Evolutionary conservation across 37 sponge, comb jelly and placozoan species (phyloP), one percentile per base, ranked within the genome.

Genomic region (Petrosia ficiformis): DNA sequence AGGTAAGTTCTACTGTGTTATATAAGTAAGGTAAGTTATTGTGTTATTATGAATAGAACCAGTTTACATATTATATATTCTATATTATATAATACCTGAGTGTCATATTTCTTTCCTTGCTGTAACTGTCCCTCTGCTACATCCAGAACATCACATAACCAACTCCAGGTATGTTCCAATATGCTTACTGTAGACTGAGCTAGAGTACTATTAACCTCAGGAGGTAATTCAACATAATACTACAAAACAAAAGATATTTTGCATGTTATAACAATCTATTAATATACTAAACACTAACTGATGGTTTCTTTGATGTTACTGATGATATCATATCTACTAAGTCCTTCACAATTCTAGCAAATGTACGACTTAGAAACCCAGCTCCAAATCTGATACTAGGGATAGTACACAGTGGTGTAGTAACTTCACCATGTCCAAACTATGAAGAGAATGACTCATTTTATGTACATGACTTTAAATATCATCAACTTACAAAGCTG

Each of bases 331-430:
- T n/a, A n/a, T n/a, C n/a, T 8, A 87, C 84, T 38, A 86, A 44
- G 36, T 92, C 93, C 71, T 94, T 94, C 22, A 94, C 67, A 26
- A 94, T 39, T 0, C 95, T 84, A 44, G 88, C 65, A 66, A 80
- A 90, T 0, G 87, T 89, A 11, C 95, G 44, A 1, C 91, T 78
- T 48, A 94, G 87, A 70, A 89, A 86, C 29, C 80, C 82, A 4
- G 86, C 87, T 0, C 95, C 95, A 65, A 87, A 87, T 56, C 90
- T 79, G 59, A 86, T 82, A 69, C 88, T 90, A 41, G 90, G 91
- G 68, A 86, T 83, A 39, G 65, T 79, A 56, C 28, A 44, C 35
- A 87, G 73, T 24, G 82, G 77, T 2, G 77, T 38, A 2, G 72
- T 26, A 0, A 75, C 54, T 42, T 87, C 87, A 10, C 37, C 6